phyloP scores from a whole-genome alignment of 2,113 vertebrate genomes.

The Otis tarda region DNA sequence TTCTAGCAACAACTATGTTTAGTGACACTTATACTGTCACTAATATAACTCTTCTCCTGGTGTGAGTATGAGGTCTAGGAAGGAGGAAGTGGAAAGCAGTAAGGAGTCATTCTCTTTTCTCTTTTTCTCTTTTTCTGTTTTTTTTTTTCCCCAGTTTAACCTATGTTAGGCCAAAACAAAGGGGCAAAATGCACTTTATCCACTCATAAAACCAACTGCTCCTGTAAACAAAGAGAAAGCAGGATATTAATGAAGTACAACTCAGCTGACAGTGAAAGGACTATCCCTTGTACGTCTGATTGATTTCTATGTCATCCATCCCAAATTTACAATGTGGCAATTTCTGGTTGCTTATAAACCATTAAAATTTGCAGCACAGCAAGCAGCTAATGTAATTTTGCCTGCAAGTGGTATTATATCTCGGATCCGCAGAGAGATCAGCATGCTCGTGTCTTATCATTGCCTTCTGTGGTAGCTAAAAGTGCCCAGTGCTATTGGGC shows the following conservation, averaged over 20 bases:
- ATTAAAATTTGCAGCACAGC: slow-evolving; percentile 58
- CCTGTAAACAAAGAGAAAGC: slow-evolving; percentile 23
- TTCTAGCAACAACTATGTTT: not conserved
- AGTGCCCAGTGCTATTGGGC: slow-evolving; percentile 24
- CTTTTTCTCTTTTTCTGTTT: no score
- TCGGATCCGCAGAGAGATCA: not conserved
- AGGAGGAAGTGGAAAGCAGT: not conserved
- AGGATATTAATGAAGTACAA: slow-evolving; percentile 8
- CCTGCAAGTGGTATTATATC: slow-evolving; percentile 53
- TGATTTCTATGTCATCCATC: slow-evolving; percentile 7
- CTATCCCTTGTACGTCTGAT: not conserved
- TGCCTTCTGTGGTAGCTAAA: slow-evolving; percentile 44
- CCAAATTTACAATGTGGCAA: slow-evolving; percentile 28
- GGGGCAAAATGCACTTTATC: not conserved
- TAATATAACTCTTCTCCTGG: not conserved
- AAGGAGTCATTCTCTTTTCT: not conserved
- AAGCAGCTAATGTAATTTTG: slow-evolving; percentile 57
- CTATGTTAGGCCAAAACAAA: not conserved
- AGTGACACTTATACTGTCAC: not conserved
- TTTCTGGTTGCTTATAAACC: slow-evolving; percentile 27
- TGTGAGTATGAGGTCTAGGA: not conserved
- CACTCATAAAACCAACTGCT: not conserved
- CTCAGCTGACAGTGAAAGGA: not conserved
- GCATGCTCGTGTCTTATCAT: not conserved
- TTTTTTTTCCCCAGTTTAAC: not conserved